Conservation (phyloP, 2,888 invertebrate species). For the Pristionchus mayeri region DNA sequence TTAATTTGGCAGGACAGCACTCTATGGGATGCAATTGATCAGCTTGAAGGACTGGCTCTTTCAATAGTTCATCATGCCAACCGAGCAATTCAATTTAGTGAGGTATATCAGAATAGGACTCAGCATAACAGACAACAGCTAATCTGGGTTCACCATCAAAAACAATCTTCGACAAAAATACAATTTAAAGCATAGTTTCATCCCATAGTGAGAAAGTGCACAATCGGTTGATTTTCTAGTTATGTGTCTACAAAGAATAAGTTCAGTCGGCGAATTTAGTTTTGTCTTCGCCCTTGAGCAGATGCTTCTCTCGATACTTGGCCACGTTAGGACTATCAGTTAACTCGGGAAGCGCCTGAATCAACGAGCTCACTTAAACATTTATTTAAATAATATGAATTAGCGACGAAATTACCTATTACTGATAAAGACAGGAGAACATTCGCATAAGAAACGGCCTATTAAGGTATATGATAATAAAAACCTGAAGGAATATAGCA, state of each 20-base stretch:
- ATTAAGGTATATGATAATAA: neutral
- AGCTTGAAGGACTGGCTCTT: too few relatives aligned
- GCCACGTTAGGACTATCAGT: neutral
- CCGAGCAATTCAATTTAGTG: neutral
- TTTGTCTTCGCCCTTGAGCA: conserved; percentile 13
- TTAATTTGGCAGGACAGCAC: too few relatives aligned
- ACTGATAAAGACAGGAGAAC: too few relatives aligned
- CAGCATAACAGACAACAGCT: neutral
- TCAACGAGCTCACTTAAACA: neutral
- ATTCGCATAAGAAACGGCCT: too few relatives aligned
- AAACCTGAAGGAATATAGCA: conserved; percentile 31
- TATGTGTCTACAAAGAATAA: neutral
- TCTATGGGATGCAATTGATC: too few relatives aligned
- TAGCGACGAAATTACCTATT: too few relatives aligned
- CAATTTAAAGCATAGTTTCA: neutral
- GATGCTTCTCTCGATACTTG: neutral
- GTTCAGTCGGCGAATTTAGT: neutral
- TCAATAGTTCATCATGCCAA: neutral
- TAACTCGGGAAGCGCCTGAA: conserved; percentile 34
- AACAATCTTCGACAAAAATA: too few relatives aligned
- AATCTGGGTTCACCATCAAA: neutral
- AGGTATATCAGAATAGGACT: neutral
- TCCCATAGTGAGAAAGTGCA: neutral
- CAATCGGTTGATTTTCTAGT: neutral
- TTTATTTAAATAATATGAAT: neutral